A percentile compares a stretch with the other conserved stretches of the same genome.
phyloP scores from a whole-genome alignment of 1,140 invertebrate genomes.

The Drosophila nigrodunni region DNA sequence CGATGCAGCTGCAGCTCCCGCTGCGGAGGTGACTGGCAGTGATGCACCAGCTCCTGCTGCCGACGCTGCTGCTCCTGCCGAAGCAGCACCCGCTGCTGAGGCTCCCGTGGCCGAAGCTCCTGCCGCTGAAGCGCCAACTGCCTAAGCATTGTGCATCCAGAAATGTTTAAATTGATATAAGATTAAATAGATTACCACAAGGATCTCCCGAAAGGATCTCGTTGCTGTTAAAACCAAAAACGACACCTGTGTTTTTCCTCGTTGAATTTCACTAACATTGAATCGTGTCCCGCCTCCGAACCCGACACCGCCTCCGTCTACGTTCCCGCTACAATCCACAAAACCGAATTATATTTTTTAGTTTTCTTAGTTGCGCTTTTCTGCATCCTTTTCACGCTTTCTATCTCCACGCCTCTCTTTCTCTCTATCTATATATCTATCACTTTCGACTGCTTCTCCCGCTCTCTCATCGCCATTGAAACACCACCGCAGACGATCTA shows the following conservation, averaged over 20 bases:
- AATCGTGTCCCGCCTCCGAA: not conserved
- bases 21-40: conserved; percentile 50
- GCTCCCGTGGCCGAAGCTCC: conserved; percentile 50
- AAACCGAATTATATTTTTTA: conserved; percentile 47
- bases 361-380: conserved; percentile 47
- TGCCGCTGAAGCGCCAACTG: conserved; percentile 59
- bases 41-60: conserved; percentile 78
- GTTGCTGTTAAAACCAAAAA: conserved; percentile 47
- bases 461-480: conserved; percentile 50
- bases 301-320: not conserved
- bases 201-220: conserved; percentile 60
- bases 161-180: conserved; percentile 31
- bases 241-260: conserved; percentile 51
- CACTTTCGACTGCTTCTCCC: conserved; percentile 55
- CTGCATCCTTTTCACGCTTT: conserved; percentile 55
- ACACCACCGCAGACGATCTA: conserved; percentile 94
- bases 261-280: conserved; percentile 57
- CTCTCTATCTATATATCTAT: conserved; percentile 33
- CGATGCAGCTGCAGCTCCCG: conserved; percentile 62
- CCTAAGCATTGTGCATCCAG: conserved; percentile 35
- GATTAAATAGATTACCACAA: conserved; percentile 51
- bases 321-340: not conserved
- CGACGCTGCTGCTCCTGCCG: conserved; percentile 73
- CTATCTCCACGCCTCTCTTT: conserved; percentile 50
- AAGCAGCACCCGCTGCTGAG: conserved; percentile 58